phyloP scores from a whole-genome alignment of 2,113 vertebrate species.

The Nannospalax galili region DNA sequence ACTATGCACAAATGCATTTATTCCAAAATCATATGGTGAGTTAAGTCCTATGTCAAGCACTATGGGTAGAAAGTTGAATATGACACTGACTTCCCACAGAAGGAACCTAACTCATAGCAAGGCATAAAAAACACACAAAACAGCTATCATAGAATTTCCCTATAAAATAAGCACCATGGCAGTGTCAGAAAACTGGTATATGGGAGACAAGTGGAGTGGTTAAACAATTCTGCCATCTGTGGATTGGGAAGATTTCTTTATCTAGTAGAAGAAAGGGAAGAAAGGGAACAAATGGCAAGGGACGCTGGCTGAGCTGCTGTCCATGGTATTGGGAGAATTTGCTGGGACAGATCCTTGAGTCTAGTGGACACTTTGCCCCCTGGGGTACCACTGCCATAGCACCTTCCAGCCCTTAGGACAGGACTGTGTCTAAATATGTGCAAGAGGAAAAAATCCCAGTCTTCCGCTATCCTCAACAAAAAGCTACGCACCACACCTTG shows the following conservation, averaged over 20 bases:
- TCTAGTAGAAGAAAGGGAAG: background rate
- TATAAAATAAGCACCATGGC: background rate
- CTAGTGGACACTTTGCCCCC: background rate
- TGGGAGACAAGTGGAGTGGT: background rate
- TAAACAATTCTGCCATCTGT: background rate
- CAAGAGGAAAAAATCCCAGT: background rate
- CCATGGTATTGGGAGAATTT: background rate
- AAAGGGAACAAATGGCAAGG: background rate
- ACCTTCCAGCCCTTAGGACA: background rate
- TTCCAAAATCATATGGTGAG: background rate
- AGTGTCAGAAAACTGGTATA: background rate
- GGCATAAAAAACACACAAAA: background rate
- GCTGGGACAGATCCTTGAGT: accelerated
- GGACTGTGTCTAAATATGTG: background rate
- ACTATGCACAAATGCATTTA: background rate
- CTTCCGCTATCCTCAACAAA: background rate
- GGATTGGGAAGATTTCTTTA: background rate
- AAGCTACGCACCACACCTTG: background rate
- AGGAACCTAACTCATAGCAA: background rate
- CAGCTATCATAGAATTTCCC: background rate
- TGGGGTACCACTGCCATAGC: background rate
- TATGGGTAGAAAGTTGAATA: background rate
- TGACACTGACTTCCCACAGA: background rate
- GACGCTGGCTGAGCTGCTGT: background rate
- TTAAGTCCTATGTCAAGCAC: background rate